These are phyloP conservation scores for Cichlasoma orientale DNA, from an alignment of 2,797 vertebrate genomes.

Conservation along the genomic window DNA sequence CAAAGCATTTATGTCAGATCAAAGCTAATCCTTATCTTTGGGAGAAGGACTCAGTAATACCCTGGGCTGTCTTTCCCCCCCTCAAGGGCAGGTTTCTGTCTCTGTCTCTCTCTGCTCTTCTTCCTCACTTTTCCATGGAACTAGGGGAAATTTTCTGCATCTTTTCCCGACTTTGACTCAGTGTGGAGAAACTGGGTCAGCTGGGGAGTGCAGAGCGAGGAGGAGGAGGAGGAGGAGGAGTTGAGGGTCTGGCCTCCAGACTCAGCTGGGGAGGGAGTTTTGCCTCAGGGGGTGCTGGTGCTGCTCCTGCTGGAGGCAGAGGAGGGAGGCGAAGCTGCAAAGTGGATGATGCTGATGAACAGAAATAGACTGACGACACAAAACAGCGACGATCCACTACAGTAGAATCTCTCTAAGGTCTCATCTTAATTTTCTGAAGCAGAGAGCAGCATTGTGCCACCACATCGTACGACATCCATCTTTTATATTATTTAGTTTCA, in stretches of 20 bases:
- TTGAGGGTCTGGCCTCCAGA: slow-evolving; percentile 14
- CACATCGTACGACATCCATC: no score
- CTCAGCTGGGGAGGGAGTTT: neutral
- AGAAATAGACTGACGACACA: neutral
- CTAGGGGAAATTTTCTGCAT: slow-evolving; percentile 7
- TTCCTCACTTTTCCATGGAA: slow-evolving; percentile 24
- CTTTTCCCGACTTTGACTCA: slow-evolving; percentile 41
- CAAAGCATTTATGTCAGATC: slow-evolving; percentile 75
- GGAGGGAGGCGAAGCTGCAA: neutral
- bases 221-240: neutral
- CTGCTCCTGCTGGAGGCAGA: neutral
- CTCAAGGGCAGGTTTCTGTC: slow-evolving; percentile 50
- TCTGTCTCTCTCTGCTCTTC: slow-evolving; percentile 5
- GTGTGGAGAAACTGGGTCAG: slow-evolving; percentile 58
- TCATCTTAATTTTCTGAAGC: neutral
- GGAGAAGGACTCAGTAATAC: slow-evolving; percentile 62
- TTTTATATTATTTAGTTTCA: no score
- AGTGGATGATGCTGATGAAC: neutral
- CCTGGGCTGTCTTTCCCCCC: slow-evolving; percentile 34
- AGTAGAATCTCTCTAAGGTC: neutral
- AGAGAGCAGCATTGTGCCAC: neutral
- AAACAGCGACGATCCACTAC: neutral
- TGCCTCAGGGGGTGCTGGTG: neutral
- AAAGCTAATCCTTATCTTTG: slow-evolving; percentile 74
- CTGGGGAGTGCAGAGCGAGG: neutral